A percentile compares a stretch with the other conserved stretches of the same genome.
phyloP scores from a whole-genome alignment of 2,113 vertebrate genomes.

The Camelus dromedarius region DNA sequence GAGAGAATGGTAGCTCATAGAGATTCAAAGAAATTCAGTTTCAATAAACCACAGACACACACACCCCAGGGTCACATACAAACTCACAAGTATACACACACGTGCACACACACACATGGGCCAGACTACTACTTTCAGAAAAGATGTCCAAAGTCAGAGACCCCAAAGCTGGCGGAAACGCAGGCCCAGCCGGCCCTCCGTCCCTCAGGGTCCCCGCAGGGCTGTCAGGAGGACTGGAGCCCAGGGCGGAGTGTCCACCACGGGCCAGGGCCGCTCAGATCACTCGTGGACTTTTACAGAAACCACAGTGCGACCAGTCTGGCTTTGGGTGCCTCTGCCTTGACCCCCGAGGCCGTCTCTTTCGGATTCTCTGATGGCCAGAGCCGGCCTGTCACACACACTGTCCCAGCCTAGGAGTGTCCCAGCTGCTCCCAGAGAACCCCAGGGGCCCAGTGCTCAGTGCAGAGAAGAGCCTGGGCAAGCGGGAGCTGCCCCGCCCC shows the following conservation, averaged over 20 bases:
- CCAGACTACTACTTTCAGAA: accelerated
- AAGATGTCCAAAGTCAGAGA: neutral
- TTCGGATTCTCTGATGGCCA: accelerated
- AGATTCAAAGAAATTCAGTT: accelerated
- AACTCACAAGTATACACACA: accelerated
- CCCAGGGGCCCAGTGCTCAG: accelerated
- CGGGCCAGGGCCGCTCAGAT: neutral
- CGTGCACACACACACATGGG: accelerated
- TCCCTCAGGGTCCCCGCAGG: accelerated
- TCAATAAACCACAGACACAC: accelerated
- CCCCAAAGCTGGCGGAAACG: accelerated
- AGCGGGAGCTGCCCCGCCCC: neutral
- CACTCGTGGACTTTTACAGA: too few relatives aligned
- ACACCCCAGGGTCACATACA: accelerated
- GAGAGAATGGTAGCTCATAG: accelerated
- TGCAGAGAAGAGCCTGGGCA: accelerated
- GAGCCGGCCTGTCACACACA: accelerated
- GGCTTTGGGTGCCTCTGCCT: neutral
- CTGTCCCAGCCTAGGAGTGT: accelerated
- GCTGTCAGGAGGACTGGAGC: accelerated
- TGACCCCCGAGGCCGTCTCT: accelerated
- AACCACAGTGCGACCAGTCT: accelerated
- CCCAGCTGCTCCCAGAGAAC: neutral
- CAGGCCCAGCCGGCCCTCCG: accelerated
- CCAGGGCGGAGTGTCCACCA: accelerated